Conservation (phyloP, 2,888 invertebrate species). For the Tetrapedia diversipes region DNA sequence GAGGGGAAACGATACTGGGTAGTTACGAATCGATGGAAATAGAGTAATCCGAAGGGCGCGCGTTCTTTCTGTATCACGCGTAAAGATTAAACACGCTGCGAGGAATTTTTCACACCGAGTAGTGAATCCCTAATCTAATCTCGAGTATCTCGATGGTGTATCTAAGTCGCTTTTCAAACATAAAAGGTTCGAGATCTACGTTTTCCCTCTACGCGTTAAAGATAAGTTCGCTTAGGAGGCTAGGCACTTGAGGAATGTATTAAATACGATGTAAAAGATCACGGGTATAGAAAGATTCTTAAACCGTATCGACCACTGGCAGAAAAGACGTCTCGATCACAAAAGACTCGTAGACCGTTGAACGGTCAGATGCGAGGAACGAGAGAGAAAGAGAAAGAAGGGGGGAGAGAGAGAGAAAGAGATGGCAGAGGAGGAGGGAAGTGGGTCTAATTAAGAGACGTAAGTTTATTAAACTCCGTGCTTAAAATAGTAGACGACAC, state of each 20-base stretch:
- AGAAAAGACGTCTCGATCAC: slow-evolving; percentile 24
- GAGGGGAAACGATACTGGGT: no score
- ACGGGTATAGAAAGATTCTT: no score
- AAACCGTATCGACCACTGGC: no score
- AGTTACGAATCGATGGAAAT: neutral
- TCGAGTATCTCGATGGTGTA: neutral
- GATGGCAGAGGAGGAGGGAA: slow-evolving; percentile 57
- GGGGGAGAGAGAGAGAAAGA: no score
- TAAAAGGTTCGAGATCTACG: neutral
- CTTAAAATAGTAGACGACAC: slow-evolving; percentile 81
- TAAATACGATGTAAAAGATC: no score
- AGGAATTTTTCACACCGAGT: neutral
- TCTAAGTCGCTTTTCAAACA: neutral
- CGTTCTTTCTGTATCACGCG: neutral
- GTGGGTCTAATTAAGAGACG: slow-evolving; percentile 77
- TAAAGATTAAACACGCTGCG: neutral
- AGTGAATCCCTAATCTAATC: slow-evolving; percentile 24
- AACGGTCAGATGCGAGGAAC: slow-evolving; percentile 42
- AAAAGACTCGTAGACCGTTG: slow-evolving; percentile 34
- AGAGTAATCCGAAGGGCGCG: neutral
- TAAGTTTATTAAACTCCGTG: slow-evolving; percentile 76
- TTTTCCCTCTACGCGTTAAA: neutral
- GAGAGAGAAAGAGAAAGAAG: slow-evolving; percentile 17
- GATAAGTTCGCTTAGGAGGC: no score
- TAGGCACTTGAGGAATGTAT: no score